Conservation (phyloP, 53 echinoderm and acorn worm genomes). For the Echinarachnius parma region DNA sequence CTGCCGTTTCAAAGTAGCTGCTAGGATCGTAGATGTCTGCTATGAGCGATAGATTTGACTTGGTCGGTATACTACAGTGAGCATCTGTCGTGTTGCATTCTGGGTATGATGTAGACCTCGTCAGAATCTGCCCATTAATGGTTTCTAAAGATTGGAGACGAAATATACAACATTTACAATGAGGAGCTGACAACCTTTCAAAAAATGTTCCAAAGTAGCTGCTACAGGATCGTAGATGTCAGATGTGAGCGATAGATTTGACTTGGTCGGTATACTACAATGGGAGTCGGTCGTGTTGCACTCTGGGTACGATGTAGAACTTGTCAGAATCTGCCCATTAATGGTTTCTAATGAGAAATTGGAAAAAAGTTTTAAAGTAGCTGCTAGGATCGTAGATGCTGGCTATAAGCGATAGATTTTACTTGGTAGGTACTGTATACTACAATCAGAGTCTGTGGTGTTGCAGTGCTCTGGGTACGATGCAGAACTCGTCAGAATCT, state of each 20-base stretch:
- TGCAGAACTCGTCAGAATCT: not conserved
- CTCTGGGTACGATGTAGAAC: slow-evolving; percentile 13
- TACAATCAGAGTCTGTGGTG: slow-evolving; percentile 3
- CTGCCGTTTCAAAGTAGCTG: not conserved
- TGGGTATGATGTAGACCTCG: slow-evolving; percentile 12
- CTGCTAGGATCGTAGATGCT: slow-evolving; percentile 18
- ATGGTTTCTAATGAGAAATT: slow-evolving; percentile 10
- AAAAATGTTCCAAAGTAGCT: not conserved
- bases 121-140: slow-evolving; percentile 10
- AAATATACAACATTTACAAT: no score
- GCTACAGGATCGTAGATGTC: slow-evolving; percentile 26
- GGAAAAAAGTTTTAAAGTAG: slow-evolving; percentile 1
- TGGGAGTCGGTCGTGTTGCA: slow-evolving; percentile 11
- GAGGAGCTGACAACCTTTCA: no score
- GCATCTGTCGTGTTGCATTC: slow-evolving; percentile 15
- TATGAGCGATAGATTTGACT: not conserved
- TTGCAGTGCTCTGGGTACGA: slow-evolving; percentile 32
- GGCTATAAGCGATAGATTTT: slow-evolving; percentile 3
- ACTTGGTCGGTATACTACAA: slow-evolving; percentile 20
- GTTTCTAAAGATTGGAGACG: slow-evolving; percentile 12
- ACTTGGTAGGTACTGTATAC: slow-evolving; percentile 10
- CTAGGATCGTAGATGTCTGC: slow-evolving; percentile 30
- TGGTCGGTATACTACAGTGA: slow-evolving; percentile 20
- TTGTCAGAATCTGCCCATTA: slow-evolving; percentile 1
- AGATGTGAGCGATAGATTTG: slow-evolving; percentile 4